Percentiles rank a stretch among this genome's conserved stretches.
Evolutionary conservation across 2,888 invertebrate genomes (phyloP).

Genomic region (Willowsia nigromaculata): DNA sequence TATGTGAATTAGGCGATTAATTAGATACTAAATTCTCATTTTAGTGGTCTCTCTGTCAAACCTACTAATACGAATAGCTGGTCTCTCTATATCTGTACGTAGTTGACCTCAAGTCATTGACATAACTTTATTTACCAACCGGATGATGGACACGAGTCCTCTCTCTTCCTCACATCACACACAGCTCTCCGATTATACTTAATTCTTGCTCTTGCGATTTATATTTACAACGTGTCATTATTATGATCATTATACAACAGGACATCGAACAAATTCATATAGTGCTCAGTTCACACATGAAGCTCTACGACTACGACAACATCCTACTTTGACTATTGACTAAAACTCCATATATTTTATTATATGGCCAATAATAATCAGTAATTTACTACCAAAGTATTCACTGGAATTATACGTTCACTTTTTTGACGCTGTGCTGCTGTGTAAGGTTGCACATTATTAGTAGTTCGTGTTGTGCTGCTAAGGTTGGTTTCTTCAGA

Average conservation of each 20-base stretch:
- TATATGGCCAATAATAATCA: constrained; percentile 7
- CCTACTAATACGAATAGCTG: neutral
- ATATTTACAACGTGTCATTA: neutral
- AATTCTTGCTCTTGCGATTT: neutral
- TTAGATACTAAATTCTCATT: constrained; percentile 34
- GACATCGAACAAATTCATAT: neutral
- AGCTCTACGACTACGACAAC: neutral
- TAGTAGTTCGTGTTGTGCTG: neutral
- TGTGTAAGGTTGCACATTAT: too few relatives aligned
- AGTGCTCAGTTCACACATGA: neutral
- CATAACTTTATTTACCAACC: constrained; percentile 22
- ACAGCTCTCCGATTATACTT: neutral
- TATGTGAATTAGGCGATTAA: constrained; percentile 37
- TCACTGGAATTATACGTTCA: neutral
- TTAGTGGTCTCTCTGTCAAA: neutral
- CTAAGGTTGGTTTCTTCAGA: neutral
- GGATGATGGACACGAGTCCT: neutral
- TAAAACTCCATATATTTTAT: neutral
- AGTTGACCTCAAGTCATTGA: constrained; percentile 29
- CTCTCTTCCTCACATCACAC: neutral
- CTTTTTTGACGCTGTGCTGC: neutral
- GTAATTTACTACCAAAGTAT: neutral
- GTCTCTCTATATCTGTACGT: neutral
- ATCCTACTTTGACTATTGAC: too few relatives aligned
- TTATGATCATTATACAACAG: neutral